phyloP scores from a whole-genome alignment of 2,888 invertebrate genomes.

The Pelosia muscerda region DNA sequence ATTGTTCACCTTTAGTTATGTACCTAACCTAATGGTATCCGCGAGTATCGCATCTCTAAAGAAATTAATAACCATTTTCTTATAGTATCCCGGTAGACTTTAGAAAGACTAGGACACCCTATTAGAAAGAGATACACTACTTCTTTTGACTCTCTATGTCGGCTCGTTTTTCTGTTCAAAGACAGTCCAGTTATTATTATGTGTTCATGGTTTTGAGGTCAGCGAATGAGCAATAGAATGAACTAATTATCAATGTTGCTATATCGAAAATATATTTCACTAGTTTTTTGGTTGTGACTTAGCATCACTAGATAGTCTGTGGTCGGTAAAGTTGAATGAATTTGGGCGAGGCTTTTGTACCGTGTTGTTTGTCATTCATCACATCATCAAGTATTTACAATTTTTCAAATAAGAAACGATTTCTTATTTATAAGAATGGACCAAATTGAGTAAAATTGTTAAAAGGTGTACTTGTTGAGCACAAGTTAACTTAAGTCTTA shows the following conservation, averaged over 20 bases:
- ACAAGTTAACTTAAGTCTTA: constrained; percentile 8
- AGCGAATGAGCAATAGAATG: not conserved
- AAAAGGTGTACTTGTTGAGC: constrained; percentile 27
- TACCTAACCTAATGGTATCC: no score
- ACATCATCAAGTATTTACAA: constrained; percentile 33
- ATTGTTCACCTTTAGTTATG: no score
- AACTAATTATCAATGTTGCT: not conserved
- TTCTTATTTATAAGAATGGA: constrained; percentile 47
- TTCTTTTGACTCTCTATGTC: no score
- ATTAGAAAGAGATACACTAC: no score
- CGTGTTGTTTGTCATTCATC: constrained; percentile 60
- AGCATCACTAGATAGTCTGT: no score
- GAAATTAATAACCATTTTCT: no score
- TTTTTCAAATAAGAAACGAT: constrained; percentile 59
- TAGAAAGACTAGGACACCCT: no score
- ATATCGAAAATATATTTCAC: not conserved
- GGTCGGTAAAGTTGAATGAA: constrained; percentile 30
- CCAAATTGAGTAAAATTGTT: constrained; percentile 40
- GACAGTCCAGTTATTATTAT: no score
- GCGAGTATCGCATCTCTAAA: no score
- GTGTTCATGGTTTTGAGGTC: no score
- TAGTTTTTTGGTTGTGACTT: not conserved
- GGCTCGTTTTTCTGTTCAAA: no score
- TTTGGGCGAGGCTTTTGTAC: constrained; percentile 63
- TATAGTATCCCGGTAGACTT: no score